Evolutionary conservation across 2,888 invertebrate genomes (phyloP), one percentile per base, ranked within the genome.

Genomic region (Agrotis puta): DNA sequence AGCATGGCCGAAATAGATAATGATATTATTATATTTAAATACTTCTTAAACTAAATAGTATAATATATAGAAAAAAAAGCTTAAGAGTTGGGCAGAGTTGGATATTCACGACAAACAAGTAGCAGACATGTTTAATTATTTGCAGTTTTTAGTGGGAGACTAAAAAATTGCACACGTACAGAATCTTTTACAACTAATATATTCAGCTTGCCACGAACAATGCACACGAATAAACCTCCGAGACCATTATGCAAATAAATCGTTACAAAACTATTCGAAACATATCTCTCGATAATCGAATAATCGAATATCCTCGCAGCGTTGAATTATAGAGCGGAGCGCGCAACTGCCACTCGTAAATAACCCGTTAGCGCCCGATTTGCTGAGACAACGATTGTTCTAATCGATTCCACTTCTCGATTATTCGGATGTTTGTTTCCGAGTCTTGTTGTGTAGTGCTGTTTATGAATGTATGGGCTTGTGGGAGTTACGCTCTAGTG

Each of bases 241-340:
- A 24, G 14, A 48, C 57, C 58, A 65, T 77, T 77, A 78, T 82
- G 79, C 73, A 77, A 79, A 79, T 79, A 82, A 82, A 79, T 77
- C 79, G 79, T 82, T 79, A 74, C 77, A 66, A 79, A 78, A 77
- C 67, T 79, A 73, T 75, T 74, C 74, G 80, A 27, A 71, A 77
- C 74, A 82, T 77, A 79, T 85, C 85, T 77, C 68, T 65, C 45
- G 68, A 64, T 79, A 82, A 82, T 82, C 82, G 86, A 84, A 64
- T 79, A 82, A 82, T 82, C 81, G 86, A 84, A 79, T 81, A 83
- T 70, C 73, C 67, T 76, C 72, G 68, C 63, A 50, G 54, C 80
- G 69, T 66, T 91, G 89, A 90, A 90, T 91, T 90, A 91, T 90
- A 84, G 88, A 89, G 82, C 78, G 75, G 78, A 83, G 85, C 88